Evolutionary conservation across 2,797 vertebrate species (phyloP), one percentile per base, ranked within the genome.

Genomic region (Cynodonichthys magdalenae): DNA sequence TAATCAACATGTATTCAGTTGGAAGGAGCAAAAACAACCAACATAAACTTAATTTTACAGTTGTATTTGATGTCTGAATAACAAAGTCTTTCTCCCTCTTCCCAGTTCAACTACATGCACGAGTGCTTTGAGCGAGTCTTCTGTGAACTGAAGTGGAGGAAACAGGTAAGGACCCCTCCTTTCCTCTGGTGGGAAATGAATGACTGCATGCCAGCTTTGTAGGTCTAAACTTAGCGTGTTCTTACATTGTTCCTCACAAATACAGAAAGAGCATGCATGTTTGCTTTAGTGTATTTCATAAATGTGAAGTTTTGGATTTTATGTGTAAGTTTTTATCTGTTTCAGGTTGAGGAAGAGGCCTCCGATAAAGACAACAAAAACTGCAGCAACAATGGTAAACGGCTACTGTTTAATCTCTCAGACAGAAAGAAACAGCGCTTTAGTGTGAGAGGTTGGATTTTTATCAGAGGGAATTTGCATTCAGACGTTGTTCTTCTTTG

Each of bases 101-200:
- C 42, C 29, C 90, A 99, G 97, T 99, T 97, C 82, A 99, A 97
- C 94, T 99, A 99, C 91, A 98, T 99, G 97, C 96, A 99, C 15
- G 97, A 99, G 83, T 98, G 97, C 90, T 98, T 99, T 8, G 97
- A 99, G 86, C 92, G 97, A 18, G 94, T 99, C 65, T 98, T 98
- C 95, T 99, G 96, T 85, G 97, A 98, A 89, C 95, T 98, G 84
- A 98, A 96, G 90, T 98, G 96, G 97, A 95, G 95, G 90, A 98
- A 97, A 92, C 96, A 97, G 96, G 97, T 98, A 93, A 93, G 79
- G 57, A 64, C 86, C 79, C 66, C 91, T 85, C 91, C 90, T 88
- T 89, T 91, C 88, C 90, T 89, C 66, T 84, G 54, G 59, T 73
- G 54, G 66, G 65, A 81, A 81, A 67, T 42, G 4, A 48, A 44